phyloP scores from a whole-genome alignment of 2,113 vertebrate species.

The Esox niger region DNA sequence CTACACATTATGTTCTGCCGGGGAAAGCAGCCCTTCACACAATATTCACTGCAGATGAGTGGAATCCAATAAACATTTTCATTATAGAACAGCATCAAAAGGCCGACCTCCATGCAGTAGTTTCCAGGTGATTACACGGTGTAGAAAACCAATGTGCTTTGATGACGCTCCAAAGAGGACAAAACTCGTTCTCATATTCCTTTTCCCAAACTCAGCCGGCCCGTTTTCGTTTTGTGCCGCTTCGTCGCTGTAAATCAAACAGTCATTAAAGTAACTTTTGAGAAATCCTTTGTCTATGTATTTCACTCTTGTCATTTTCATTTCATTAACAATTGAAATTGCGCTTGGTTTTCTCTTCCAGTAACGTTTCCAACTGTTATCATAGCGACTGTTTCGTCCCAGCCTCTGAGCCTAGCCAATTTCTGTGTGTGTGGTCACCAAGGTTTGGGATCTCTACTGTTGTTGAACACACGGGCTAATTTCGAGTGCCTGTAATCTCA shows the following conservation, averaged over 20 bases:
- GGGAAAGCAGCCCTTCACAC: constrained; percentile 20
- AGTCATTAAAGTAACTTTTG: no score
- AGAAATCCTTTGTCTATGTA: no score
- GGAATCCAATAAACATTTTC: constrained; percentile 43
- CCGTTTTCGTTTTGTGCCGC: no score
- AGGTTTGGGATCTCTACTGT: constrained; percentile 47
- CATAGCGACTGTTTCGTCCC: constrained; percentile 19
- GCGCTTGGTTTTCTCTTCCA: no score
- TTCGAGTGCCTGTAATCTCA: constrained; percentile 19
- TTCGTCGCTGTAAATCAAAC: no score
- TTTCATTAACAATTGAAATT: no score
- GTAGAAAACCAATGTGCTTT: no score
- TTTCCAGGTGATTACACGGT: no score
- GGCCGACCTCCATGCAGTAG: neutral
- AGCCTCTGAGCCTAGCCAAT: neutral
- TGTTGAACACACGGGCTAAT: constrained; percentile 36
- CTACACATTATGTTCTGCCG: neutral
- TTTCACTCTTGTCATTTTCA: no score
- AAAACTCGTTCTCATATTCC: neutral
- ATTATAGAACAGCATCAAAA: constrained; percentile 23
- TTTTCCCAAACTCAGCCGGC: no score
- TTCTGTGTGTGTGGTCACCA: constrained; percentile 34
- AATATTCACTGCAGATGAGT: constrained; percentile 47
- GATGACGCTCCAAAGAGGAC: neutral
- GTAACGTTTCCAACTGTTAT: constrained; percentile 2